These are phyloP conservation scores for Eucera pruinosa DNA, from an alignment of 2,888 invertebrate species.

Conservation along the genomic window DNA sequence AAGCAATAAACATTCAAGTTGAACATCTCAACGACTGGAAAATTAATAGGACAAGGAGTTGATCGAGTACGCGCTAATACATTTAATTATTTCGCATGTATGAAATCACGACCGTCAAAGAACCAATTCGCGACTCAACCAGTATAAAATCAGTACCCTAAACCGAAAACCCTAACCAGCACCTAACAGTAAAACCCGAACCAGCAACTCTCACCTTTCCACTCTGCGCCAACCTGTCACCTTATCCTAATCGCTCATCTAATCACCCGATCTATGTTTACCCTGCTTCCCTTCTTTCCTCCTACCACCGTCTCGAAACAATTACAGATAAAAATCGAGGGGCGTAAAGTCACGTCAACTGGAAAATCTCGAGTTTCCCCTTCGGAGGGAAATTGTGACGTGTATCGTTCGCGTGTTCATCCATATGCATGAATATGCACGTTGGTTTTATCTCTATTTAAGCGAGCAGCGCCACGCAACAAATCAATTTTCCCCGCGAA, in stretches of 20 bases:
- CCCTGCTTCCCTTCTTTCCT: neutral
- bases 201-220: neutral
- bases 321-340: conserved; percentile 34
- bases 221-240: neutral
- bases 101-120: too few relatives aligned
- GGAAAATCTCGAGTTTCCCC: conserved; percentile 5
- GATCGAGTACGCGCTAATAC: too few relatives aligned
- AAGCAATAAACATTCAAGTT: too few relatives aligned
- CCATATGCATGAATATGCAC: conserved; percentile 38
- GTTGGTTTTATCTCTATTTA: conserved; percentile 43
- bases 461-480: conserved; percentile 34
- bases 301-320: neutral
- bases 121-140: too few relatives aligned
- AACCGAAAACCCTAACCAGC: too few relatives aligned
- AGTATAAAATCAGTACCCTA: too few relatives aligned
- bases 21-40: too few relatives aligned
- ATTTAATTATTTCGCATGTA: too few relatives aligned
- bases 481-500: conserved; percentile 47
- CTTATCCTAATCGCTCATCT: conserved; percentile 9
- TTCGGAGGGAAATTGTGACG: too few relatives aligned
- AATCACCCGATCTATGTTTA: conserved; percentile 20
- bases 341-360: neutral
- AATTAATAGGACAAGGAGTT: too few relatives aligned
- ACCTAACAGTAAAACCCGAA: neutral
- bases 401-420: neutral